phyloP scores from a whole-genome alignment of 2,113 vertebrate species.

The Misgurnus mizolepis region DNA sequence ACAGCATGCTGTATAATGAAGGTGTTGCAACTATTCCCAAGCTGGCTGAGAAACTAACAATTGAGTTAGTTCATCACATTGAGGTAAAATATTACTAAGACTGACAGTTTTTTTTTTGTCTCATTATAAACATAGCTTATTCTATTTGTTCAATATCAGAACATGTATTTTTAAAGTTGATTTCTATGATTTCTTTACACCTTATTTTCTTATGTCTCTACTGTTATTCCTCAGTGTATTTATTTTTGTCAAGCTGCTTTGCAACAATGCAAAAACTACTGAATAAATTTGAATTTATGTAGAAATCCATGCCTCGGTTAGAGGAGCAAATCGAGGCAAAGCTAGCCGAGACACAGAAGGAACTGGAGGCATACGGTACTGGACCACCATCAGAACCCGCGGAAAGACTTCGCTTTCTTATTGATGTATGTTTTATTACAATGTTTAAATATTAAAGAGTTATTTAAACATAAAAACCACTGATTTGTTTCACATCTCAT shows the following conservation, averaged over 20 bases:
- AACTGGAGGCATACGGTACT: conserved; percentile 69
- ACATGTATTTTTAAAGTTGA: too few relatives aligned
- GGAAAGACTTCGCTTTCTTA: conserved; percentile 66
- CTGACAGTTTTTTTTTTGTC: too few relatives aligned
- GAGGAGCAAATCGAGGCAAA: conserved; percentile 74
- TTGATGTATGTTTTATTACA: conserved; percentile 60
- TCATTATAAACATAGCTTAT: background rate
- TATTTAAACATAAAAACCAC: too few relatives aligned
- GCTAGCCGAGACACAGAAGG: conserved; percentile 61
- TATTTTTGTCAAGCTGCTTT: too few relatives aligned
- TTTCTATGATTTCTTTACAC: too few relatives aligned
- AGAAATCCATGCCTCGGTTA: conserved; percentile 72
- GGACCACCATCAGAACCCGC: conserved; percentile 65
- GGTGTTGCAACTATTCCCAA: conserved; percentile 70
- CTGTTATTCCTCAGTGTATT: too few relatives aligned
- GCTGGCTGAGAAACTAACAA: conserved; percentile 74
- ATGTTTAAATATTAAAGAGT: too few relatives aligned
- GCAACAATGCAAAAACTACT: too few relatives aligned
- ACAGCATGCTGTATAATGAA: conserved; percentile 66
- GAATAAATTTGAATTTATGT: background rate
- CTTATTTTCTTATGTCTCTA: too few relatives aligned
- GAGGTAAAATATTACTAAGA: conserved; percentile 54
- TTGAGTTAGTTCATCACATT: conserved; percentile 76
- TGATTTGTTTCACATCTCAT: too few relatives aligned
- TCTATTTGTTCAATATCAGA: background rate